These are phyloP conservation scores for Balaenoptera acutorostrata DNA, from an alignment of 2,113 vertebrate species.

Conservation along the genomic window DNA sequence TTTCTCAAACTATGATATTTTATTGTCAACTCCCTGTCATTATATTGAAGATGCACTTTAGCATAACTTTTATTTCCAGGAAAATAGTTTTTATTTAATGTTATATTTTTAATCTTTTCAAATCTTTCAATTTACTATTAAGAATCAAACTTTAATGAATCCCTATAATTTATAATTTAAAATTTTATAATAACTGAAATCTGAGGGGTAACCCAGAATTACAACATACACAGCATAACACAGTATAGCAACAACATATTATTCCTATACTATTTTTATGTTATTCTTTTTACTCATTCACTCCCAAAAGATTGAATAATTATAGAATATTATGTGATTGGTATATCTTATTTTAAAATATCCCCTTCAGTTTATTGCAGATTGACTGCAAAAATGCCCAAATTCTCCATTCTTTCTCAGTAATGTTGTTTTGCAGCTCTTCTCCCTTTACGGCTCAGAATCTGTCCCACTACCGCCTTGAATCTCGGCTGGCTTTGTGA, in stretches of 20 bases:
- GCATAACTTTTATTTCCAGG: neutral
- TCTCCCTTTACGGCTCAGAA: neutral
- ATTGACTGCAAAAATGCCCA: neutral
- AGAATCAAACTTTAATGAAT: neutral
- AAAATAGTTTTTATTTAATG: neutral
- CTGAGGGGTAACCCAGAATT: neutral
- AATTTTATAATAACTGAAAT: neutral
- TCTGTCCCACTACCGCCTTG: neutral
- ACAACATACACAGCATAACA: neutral
- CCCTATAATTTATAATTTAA: neutral
- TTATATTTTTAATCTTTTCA: neutral
- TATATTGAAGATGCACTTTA: neutral
- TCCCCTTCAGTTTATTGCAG: neutral
- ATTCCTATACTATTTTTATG: neutral
- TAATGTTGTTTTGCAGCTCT: neutral
- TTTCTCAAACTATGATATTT: slow-evolving; percentile 35
- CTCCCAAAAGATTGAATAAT: neutral
- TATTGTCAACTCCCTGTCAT: slow-evolving; percentile 24
- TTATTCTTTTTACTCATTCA: neutral
- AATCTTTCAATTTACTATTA: neutral
- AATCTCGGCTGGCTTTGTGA: neutral
- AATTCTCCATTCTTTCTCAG: neutral
- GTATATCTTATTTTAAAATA: neutral
- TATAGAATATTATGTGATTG: neutral
- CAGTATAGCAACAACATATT: neutral